Evolutionary conservation across 1,140 invertebrate genomes (phyloP).

Genomic region (Bactericera cockerelli): DNA sequence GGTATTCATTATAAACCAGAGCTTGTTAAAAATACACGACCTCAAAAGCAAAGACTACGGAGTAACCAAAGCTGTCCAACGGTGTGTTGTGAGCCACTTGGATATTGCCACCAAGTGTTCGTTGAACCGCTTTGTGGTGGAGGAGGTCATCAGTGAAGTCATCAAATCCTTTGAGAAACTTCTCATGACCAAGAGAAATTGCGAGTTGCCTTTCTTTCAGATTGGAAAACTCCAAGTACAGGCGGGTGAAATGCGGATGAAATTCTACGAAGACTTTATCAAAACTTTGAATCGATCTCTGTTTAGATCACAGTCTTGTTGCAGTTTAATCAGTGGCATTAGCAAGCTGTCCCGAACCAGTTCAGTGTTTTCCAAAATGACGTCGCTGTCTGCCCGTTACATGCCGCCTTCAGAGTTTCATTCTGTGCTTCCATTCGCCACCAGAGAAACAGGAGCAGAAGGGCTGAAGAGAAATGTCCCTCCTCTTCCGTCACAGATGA

Average conservation of each 20-base stretch:
- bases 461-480: too few species aligned
- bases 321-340: not conserved
- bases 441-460: not conserved
- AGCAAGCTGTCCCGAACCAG: not conserved
- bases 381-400: not conserved
- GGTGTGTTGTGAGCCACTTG: not conserved
- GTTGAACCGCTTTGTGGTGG: not conserved
- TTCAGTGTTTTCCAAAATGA: not conserved
- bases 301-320: not conserved
- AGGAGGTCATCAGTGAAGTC: not conserved
- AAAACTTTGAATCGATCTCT: not conserved
- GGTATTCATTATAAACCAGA: not conserved
- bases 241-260: not conserved
- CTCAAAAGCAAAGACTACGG: not conserved
- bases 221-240: not conserved
- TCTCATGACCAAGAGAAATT: not conserved
- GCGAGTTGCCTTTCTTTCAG: not conserved
- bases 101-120: not conserved
- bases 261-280: conserved; percentile 5
- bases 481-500: too few species aligned
- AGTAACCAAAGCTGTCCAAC: not conserved
- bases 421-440: not conserved
- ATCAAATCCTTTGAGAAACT: conserved; percentile 8
- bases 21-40: not conserved
- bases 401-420: not conserved